Percentiles rank a stretch among this genome's conserved stretches.
Evolutionary conservation across 2,113 vertebrate genomes (phyloP).

Genomic region (Lepus europaeus): DNA sequence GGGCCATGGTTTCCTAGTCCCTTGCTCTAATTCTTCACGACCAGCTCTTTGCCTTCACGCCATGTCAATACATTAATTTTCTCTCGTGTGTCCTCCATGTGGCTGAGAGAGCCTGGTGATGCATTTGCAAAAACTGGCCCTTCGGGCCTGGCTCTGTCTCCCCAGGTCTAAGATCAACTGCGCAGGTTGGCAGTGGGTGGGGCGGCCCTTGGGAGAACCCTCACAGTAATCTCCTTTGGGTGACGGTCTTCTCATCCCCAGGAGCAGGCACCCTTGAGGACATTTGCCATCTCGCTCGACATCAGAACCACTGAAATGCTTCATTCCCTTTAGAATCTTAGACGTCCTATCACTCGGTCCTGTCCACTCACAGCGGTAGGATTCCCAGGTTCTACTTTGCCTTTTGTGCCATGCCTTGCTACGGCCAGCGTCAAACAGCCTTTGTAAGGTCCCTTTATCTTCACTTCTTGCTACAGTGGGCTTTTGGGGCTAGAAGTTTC

Average conservation of each 20-base stretch:
- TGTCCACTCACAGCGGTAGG: background rate
- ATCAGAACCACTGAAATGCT: background rate
- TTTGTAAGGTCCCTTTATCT: background rate
- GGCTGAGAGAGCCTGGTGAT: constrained; percentile 28
- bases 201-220: background rate
- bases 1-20: constrained; percentile 53
- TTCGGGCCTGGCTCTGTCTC: constrained; percentile 22
- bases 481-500: constrained; percentile 36
- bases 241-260: background rate
- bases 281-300: constrained; percentile 11
- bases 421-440: background rate
- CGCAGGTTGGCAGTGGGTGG: background rate
- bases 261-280: background rate
- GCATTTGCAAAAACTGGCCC: background rate
- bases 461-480: constrained; percentile 31
- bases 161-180: constrained; percentile 2
- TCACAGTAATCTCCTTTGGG: background rate
- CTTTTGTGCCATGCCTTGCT: constrained; percentile 47
- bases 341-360: constrained; percentile 32
- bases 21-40: constrained; percentile 64
- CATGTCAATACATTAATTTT: constrained; percentile 67
- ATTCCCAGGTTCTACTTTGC: constrained; percentile 14
- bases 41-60: constrained; percentile 10
- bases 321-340: constrained; percentile 59
- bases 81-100: constrained; percentile 64